Evolutionary conservation across 2,797 vertebrate species (phyloP).

Genomic region (Liparis tanakae): DNA sequence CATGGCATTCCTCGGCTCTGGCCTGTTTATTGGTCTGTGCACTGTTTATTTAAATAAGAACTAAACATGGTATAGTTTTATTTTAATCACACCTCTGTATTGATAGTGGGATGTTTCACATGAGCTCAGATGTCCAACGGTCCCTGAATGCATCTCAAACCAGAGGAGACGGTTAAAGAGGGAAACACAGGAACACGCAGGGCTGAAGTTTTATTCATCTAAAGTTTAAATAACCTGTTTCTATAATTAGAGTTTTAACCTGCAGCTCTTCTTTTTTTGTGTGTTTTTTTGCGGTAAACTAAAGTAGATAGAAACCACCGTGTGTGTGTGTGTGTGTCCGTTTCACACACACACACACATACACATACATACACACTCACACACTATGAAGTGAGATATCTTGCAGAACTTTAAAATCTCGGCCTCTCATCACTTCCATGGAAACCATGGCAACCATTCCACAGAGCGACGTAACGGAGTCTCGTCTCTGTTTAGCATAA

Average conservation of each 20-base stretch:
- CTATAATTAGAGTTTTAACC: no score
- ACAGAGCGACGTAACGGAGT: slow-evolving; percentile 24
- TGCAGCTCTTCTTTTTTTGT: no score
- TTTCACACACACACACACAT: slow-evolving; percentile 11
- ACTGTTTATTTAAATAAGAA: no score
- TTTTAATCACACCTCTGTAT: no score
- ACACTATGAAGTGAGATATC: slow-evolving; percentile 19
- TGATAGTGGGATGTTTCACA: no score
- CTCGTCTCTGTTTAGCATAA: slow-evolving; percentile 44
- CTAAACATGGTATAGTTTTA: no score
- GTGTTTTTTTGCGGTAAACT: neutral
- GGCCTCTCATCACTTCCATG: slow-evolving; percentile 26
- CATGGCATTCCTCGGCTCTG: slow-evolving; percentile 42
- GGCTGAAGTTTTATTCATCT: no score
- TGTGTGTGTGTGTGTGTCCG: neutral
- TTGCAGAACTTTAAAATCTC: slow-evolving; percentile 33
- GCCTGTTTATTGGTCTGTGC: slow-evolving; percentile 56
- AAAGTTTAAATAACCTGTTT: no score
- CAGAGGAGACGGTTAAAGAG: no score
- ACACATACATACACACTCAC: slow-evolving; percentile 12
- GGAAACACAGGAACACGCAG: no score
- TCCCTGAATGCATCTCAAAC: no score
- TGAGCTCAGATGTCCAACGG: no score
- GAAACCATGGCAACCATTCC: slow-evolving; percentile 66
- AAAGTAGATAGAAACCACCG: slow-evolving; percentile 14